A percentile compares a stretch with the other conserved stretches of the same genome.
Conservation (phyloP, 2,797 vertebrate genomes). For the Fundulus diaphanus region DNA sequence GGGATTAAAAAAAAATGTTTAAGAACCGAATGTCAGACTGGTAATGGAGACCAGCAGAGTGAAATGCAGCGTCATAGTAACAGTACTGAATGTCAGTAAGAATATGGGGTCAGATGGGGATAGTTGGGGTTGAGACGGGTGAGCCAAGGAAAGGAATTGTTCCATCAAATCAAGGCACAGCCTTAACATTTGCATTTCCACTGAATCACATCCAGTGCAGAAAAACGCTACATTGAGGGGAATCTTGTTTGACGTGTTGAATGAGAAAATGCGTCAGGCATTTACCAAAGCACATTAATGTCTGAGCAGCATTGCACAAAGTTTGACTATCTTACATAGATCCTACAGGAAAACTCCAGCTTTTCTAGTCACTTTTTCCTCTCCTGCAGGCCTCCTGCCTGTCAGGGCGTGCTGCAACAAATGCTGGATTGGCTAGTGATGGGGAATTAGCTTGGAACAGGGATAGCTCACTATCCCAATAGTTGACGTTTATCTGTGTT, state of each 20-base stretch:
- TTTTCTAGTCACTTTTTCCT: slow-evolving; percentile 61
- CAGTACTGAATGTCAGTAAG: slow-evolving; percentile 41
- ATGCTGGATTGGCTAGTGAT: slow-evolving; percentile 21
- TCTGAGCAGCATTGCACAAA: slow-evolving; percentile 48
- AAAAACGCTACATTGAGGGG: slow-evolving; percentile 50
- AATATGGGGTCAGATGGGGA: not conserved
- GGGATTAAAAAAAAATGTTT: not conserved
- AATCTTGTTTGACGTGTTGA: slow-evolving; percentile 66
- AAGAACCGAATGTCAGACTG: not conserved
- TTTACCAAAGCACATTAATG: slow-evolving; percentile 61
- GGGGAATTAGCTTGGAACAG: slow-evolving; percentile 23
- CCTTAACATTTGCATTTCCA: slow-evolving; percentile 61
- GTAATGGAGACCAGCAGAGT: not conserved
- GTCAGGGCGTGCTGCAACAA: slow-evolving; percentile 34
- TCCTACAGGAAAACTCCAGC: slow-evolving; percentile 59
- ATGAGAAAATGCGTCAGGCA: slow-evolving; percentile 57
- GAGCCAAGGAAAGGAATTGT: slow-evolving; percentile 52
- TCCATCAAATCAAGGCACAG: slow-evolving; percentile 50
- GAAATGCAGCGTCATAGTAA: slow-evolving; percentile 63
- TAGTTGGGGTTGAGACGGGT: slow-evolving; percentile 19
- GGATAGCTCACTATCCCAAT: slow-evolving; percentile 26
- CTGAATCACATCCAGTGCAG: slow-evolving; percentile 47
- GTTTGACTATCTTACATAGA: slow-evolving; percentile 42
- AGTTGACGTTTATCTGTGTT: slow-evolving; percentile 31
- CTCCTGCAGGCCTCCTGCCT: slow-evolving; percentile 47